Base-by-base conservation (phyloP, 2,888 invertebrate species). In the Dynastes hyllus region DNA sequence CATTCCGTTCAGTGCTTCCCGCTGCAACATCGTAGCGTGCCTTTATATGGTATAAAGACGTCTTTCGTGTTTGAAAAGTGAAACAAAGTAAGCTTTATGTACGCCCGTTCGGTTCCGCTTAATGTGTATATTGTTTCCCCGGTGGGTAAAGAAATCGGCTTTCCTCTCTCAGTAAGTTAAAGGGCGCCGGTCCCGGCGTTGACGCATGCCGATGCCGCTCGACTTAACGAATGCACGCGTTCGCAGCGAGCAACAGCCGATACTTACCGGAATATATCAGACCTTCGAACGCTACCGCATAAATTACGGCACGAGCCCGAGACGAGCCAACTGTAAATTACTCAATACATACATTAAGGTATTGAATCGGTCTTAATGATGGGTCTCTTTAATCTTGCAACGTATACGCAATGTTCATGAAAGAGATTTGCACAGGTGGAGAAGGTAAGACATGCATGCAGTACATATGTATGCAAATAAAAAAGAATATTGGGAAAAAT, bases 51-150 rank as follows among this genome's bases (percentile, higher is more conserved):
- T 29, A 69, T 69, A 16, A 27, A 69, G 45, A 22, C 22, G 67
- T 27, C 67, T 50, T 69, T 69, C 67, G 69, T 69, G 51, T 69
- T 51, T 69, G 69, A 69, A 69, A 69, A 69, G 51, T 69, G 22
- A 69, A 69, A 69, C 69, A 27, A 51, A 69, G 66, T 40, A 40
- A 66, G 66, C 66, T 66, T 40, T 45, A 45, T 40, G 40, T 40
- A 66, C 66, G 66, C 69, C 69, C 27, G 40, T 66, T 66, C 66
- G 50, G 51, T 27, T 51, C 50, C 27, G 51, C 51, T 69, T 69
- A 69, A 69, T 69, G 51, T 51, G 69, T 69, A 69, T 51, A 69
- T 69, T 51, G 69, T 69, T 69, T 69, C 51, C 69, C 66, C 51
- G 51, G 13, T 27, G 69, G 51, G 69, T 69, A 69, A 51, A 69